Percentiles rank a stretch among this genome's conserved stretches.
These are phyloP conservation scores for Pristionchus japonicus DNA, from an alignment of 2,888 invertebrate species.

Conservation along the genomic window DNA sequence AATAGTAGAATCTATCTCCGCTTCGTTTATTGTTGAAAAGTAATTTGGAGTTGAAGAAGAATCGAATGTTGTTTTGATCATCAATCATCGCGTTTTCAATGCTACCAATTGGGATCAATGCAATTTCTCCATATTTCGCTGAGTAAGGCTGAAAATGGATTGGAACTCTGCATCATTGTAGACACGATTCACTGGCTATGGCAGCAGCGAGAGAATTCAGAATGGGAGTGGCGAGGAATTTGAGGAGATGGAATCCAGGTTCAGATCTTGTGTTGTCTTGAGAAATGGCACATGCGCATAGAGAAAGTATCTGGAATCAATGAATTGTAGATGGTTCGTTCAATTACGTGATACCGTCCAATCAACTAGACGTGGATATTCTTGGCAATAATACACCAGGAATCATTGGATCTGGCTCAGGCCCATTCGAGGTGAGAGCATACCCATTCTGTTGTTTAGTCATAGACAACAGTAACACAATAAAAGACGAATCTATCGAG, in stretches of 20 bases:
- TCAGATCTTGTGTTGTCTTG: no score
- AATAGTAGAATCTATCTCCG: neutral
- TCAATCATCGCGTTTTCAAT: no score
- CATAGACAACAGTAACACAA: no score
- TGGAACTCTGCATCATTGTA: no score
- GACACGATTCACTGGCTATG: slow-evolving; percentile 47
- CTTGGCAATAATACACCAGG: neutral
- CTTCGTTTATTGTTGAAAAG: no score
- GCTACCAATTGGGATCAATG: no score
- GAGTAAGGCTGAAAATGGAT: no score
- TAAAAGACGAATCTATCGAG: neutral
- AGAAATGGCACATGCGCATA: no score
- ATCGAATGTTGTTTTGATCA: no score
- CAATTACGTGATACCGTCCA: slow-evolving; percentile 29
- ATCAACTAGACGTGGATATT: neutral
- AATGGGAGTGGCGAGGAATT: neutral
- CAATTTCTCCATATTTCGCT: no score
- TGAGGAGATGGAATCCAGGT: slow-evolving; percentile 31
- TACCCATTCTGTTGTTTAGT: neutral
- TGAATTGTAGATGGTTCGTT: neutral
- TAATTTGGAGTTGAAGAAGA: no score
- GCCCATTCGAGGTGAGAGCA: slow-evolving; percentile 31
- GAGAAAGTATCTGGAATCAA: neutral
- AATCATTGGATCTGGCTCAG: slow-evolving; percentile 24
- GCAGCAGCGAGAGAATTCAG: slow-evolving; percentile 46